Conservation (phyloP, 2,797 vertebrate genomes). For the Lacerta agilis region DNA sequence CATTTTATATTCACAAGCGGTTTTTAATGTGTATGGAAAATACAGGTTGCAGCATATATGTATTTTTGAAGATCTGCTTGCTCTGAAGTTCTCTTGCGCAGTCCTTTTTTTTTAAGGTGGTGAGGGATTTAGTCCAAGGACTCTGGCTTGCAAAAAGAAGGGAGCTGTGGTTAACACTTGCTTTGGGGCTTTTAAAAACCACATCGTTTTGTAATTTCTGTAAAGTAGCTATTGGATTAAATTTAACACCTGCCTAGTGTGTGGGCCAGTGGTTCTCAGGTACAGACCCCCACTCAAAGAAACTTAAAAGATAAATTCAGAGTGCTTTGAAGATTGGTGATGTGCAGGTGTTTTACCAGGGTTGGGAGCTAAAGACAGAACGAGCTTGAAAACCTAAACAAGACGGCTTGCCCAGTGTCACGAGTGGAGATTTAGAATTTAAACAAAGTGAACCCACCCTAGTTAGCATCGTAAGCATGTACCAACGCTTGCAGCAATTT, state of each 20-base stretch:
- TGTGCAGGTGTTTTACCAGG: neutral
- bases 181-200: conserved; percentile 30
- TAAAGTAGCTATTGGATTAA: neutral
- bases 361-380: neutral
- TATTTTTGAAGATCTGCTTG: neutral
- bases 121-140: neutral
- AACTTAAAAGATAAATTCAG: neutral
- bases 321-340: neutral
- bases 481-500: neutral
- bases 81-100: neutral
- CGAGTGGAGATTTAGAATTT: neutral
- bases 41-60: neutral
- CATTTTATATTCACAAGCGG: neutral
- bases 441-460: neutral
- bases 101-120: neutral
- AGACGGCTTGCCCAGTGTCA: neutral
- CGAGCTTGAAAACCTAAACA: neutral
- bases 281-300: neutral
- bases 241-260: neutral
- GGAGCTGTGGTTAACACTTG: neutral
- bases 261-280: neutral
- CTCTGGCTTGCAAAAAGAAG: too few relatives aligned
- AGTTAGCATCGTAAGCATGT: neutral
- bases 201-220: conserved; percentile 17
- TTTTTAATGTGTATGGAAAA: neutral